Base-by-base conservation (phyloP, 2,888 invertebrate species). In the Morpho deidamia region DNA sequence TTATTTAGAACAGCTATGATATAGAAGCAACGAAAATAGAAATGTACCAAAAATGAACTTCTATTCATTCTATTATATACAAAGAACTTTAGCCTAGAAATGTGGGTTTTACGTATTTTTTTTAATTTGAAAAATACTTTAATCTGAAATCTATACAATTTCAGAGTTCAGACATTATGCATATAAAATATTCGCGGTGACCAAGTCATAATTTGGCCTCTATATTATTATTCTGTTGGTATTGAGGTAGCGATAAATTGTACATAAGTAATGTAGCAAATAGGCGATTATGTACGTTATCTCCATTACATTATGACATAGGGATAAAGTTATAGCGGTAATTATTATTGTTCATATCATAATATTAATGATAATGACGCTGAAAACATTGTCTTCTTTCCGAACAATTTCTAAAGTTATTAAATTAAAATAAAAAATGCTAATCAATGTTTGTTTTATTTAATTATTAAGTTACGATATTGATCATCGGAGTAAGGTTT, bases 331-430 rank as follows among this genome's bases (percentile, higher is more conserved):
- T 71, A 84, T 87, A 88, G 87, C 76, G 73, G 77, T 89, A 88
- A 88, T 87, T 88, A 91, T 91, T 91, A 91, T 91, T 90, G 91
- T 91, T 92, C 91, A 91, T 92, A 92, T 93, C 93, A 93, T 93
- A 87, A 93, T 93, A 84, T 79, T 84, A 92, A 93, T 79, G 74
- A 81, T 84, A 92, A 93, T 72, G 81, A 85, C 77, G 85, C 87
- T 86, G 84, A 85, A 86, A 87, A 81, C 81, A 88, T 93, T 92
- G 92, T 93, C 93, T 93, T 93, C 92, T 92, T 92, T 93, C 91
- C 90, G 92, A 93, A 92, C 90, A 90, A 93, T 94, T 94, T 94
- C 93, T 93, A 93, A 94, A 94, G 93, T 93, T 90, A 90, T 90
- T 90, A 87, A 90, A 86, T 86, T 87, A 84, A 88, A 90, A 87